Evolutionary conservation across 1,140 invertebrate species (phyloP), one percentile per base, ranked within the genome.

Genomic region (Archivesica marissinica): DNA sequence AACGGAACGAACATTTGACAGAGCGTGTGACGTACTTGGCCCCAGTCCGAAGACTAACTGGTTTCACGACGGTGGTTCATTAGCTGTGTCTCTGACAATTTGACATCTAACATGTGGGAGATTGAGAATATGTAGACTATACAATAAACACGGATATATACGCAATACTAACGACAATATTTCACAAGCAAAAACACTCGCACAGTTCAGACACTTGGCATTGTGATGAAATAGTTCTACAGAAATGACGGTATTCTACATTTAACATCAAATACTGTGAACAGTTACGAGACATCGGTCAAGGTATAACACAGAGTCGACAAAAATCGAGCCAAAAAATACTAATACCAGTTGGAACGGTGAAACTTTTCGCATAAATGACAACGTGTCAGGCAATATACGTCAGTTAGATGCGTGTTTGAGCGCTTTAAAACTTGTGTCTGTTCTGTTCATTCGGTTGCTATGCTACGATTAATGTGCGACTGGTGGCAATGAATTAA

Each of bases 281-380:
- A 15, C 30, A 35, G 2, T 35, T 17, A 64, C 15, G n/a, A 30
- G 15, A 33, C 59, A 64, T 17, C 44, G 68, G 41, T 72, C 68
- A 72, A 72, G n/a, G 7, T 9, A 25, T 72, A 47, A 47, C 23
- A 33, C 39, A 28, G 0, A 44, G 68, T 50, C 68, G 68, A 72
- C 68, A 72, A 41, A 47, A 72, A 72, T 72, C 68, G 39, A 28
- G 68, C 41, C 28, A 72, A 72, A n/a, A 72, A 47, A 41, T 72
- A 50, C 50, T 72, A 72, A 72, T 50, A 72, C 28, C 20, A 33
- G n/a, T 72, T 72, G 25, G n/a, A 47, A 47, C 44, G 68, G 41
- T 50, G 68, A 72, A 47, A 72, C 23, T 47, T 50, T 72, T 72
- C 68, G 25, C 35, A 72, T 72, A 72, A 72, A 72, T 50, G 68